Evolutionary conservation across 2,797 vertebrate species (phyloP).

Genomic region (Melanotaenia pygmaea): DNA sequence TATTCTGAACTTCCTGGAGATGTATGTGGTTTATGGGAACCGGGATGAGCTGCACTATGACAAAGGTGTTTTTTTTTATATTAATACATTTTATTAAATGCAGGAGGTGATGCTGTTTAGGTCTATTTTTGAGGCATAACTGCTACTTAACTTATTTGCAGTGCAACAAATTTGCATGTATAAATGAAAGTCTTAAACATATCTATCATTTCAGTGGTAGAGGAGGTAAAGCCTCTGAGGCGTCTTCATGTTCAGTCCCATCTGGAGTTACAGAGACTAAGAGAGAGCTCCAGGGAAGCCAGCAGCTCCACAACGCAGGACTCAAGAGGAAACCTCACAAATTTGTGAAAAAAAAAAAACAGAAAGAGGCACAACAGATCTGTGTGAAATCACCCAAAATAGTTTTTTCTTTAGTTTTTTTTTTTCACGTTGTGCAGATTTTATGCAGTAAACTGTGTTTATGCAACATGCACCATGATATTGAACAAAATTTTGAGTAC

Average conservation of each 20-base stretch:
- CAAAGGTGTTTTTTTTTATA: constrained; percentile 68
- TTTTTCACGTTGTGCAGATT: neutral
- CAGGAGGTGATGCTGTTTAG: constrained; percentile 66
- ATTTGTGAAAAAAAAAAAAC: neutral
- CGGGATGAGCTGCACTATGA: constrained; percentile 81
- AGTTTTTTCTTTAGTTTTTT: neutral
- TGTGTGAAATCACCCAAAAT: neutral
- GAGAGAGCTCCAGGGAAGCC: constrained; percentile 14
- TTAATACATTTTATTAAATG: neutral
- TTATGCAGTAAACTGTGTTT: neutral
- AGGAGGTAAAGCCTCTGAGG: constrained; percentile 80
- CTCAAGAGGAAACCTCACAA: neutral
- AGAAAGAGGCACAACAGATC: neutral
- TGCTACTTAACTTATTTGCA: neutral
- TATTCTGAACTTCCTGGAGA: constrained; percentile 83
- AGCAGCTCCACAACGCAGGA: neutral
- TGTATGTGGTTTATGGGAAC: constrained; percentile 78
- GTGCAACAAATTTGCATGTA: neutral
- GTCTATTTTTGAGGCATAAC: neutral
- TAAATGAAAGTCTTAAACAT: neutral
- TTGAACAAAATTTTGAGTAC: neutral
- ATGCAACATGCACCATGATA: neutral
- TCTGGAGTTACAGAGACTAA: constrained; percentile 71
- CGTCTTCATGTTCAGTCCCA: constrained; percentile 79
- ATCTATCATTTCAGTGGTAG: constrained; percentile 71